phyloP scores from a whole-genome alignment of 2,797 vertebrate genomes.

The Coracias cyanogaster region DNA sequence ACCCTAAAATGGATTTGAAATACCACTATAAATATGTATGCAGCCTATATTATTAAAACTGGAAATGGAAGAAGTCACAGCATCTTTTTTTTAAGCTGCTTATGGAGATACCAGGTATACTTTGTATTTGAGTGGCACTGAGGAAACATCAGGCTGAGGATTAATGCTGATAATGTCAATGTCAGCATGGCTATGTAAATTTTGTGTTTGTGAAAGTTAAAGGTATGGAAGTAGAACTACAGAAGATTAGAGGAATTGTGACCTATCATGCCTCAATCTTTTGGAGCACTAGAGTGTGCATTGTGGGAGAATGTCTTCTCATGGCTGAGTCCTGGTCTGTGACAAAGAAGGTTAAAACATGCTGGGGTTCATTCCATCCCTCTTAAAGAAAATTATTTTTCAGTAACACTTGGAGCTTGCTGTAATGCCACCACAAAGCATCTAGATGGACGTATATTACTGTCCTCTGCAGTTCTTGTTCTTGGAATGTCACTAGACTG shows the following conservation, averaged over 20 bases:
- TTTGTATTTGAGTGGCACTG: neutral
- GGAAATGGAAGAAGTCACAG: neutral
- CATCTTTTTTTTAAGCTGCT: neutral
- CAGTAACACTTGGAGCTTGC: neutral
- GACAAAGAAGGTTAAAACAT: neutral
- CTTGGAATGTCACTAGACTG: neutral
- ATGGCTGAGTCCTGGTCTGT: neutral
- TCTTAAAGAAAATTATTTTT: neutral
- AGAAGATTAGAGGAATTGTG: neutral
- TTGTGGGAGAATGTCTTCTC: neutral
- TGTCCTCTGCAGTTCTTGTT: neutral
- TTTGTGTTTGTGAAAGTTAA: neutral
- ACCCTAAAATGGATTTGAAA: neutral
- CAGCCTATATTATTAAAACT: neutral
- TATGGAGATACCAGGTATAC: neutral
- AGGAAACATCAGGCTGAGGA: neutral
- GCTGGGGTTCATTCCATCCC: neutral
- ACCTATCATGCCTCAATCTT: neutral
- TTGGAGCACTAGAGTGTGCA: neutral
- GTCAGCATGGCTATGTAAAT: neutral
- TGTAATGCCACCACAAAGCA: neutral
- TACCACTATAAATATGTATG: neutral
- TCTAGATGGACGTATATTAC: rapidly evolving
- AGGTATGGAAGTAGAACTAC: neutral
- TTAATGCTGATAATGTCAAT: neutral